Percentiles rank a stretch among this genome's conserved stretches.
Conservation (phyloP, 1,140 invertebrate genomes). For the Tachypleus tridentatus region DNA sequence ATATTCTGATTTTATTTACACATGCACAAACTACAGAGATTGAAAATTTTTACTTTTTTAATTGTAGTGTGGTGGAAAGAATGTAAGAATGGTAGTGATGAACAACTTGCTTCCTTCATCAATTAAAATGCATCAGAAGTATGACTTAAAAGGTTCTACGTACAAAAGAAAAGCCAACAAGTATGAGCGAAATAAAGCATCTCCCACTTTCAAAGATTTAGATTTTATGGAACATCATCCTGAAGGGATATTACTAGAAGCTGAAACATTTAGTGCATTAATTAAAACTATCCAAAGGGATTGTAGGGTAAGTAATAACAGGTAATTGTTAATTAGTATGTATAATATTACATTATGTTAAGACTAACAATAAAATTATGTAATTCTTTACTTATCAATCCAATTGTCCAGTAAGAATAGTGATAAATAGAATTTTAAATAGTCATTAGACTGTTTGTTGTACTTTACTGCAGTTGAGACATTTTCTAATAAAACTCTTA, state of each 20-base stretch:
- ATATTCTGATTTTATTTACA: not conserved
- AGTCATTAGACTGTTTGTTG: too few species aligned
- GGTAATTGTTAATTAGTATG: not conserved
- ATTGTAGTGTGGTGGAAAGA: constrained; percentile 70
- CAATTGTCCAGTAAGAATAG: too few species aligned
- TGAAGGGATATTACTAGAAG: constrained; percentile 41
- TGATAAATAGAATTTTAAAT: too few species aligned
- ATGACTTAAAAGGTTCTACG: constrained; percentile 97
- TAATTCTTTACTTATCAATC: too few species aligned
- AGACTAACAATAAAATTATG: too few species aligned
- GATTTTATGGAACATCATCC: constrained; percentile 34
- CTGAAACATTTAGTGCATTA: constrained; percentile 42
- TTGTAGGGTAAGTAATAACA: constrained; percentile 36
- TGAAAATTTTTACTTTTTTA: constrained; percentile 56
- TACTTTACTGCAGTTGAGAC: too few species aligned
- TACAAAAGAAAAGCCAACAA: constrained; percentile 65
- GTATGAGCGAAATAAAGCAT: constrained; percentile 38
- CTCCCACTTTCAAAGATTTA: constrained; percentile 29
- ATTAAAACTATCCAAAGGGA: constrained; percentile 43
- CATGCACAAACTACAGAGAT: not conserved
- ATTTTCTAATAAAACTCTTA: too few species aligned
- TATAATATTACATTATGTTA: too few species aligned
- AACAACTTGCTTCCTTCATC: constrained; percentile 96
- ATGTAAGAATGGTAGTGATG: constrained; percentile 96
- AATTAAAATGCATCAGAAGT: constrained; percentile 95